Base-by-base conservation (phyloP, 2,888 invertebrate genomes). In the Eristalis pertinax region DNA sequence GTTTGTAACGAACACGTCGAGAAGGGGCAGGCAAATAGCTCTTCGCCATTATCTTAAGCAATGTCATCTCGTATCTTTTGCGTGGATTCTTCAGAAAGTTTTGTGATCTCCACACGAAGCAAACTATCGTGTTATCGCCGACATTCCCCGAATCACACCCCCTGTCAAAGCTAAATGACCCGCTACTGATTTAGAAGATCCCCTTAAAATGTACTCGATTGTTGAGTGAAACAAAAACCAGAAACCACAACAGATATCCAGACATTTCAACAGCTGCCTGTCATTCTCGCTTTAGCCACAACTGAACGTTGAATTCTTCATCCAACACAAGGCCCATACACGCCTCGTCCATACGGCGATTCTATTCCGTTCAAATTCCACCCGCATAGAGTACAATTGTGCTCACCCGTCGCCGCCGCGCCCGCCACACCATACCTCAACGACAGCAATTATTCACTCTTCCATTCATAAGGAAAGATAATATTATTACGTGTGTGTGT, bases 401-500 rank as follows among this genome's bases (percentile, higher is more conserved):
- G 19, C 56, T 64, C 43, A 19, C n/a, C 43, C 43, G 43, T 32
- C 29, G 32, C 56, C 22, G 13, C 29, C 38, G 78, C 65, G 58
- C 4, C 26, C 35, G 56, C 24, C 77, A 24, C 29, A 72, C 65
- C 56, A 60, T 13, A 38, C 60, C 50, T 19, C 50, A 50, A 50
- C 35, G 72, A 73, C 56, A 68, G 80, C 73, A 63, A 80, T 80
- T 60, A 68, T 74, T 80, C 73, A 74, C 73, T 72, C 58, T 65
- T 15, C 58, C 72, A 58, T 79, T 79, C 72, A 72, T 43, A 70
- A 65, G 70, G 63, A 68, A 73, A 74, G 73, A 74, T 74, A 80
- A 74, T 64, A 60, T 74, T 73, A 67, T 74, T 80, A 68, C 43
- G 43, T 50, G 26, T 15, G 50, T 65, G 65, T 67, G 67, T 67